phyloP scores from a whole-genome alignment of 1,140 invertebrate genomes.

The Drepana arcuata region DNA sequence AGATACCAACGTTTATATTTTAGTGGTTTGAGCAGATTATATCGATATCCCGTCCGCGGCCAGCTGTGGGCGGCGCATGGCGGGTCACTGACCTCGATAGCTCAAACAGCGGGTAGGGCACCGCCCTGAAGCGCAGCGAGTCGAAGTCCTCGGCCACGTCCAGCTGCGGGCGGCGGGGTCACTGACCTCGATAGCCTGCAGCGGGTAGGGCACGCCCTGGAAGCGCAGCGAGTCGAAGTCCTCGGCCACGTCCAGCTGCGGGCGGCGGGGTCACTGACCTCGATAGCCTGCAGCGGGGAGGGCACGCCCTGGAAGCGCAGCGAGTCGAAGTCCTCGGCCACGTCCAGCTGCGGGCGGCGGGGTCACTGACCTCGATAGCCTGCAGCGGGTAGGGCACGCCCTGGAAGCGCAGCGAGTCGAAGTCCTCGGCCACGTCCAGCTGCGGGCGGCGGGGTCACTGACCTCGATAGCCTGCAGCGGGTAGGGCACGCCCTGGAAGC shows the following conservation, averaged over 20 bases:
- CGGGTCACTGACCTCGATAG: constrained; percentile 25
- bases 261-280: constrained; percentile 74
- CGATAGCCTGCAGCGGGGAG: constrained; percentile 51
- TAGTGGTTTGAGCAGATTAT: too few relatives aligned
- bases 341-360: constrained; percentile 78
- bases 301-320: constrained; percentile 77
- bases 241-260: constrained; percentile 80
- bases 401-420: constrained; percentile 76
- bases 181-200: constrained; percentile 32
- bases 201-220: constrained; percentile 75
- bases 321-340: constrained; percentile 82
- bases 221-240: constrained; percentile 79
- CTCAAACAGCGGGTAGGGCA: constrained; percentile 70
- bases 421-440: constrained; percentile 81
- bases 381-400: constrained; percentile 74
- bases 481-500: constrained; percentile 77
- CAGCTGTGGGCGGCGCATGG: too few relatives aligned
- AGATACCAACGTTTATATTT: too few relatives aligned
- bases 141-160: constrained; percentile 82
- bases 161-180: constrained; percentile 76
- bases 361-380: constrained; percentile 26
- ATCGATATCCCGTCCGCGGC: too few relatives aligned
- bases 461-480: constrained; percentile 34
- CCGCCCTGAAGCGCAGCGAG: constrained; percentile 75
- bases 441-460: constrained; percentile 76